Base-by-base conservation (phyloP, 2,113 vertebrate species). In the Phalacrocorax pelagicus region DNA sequence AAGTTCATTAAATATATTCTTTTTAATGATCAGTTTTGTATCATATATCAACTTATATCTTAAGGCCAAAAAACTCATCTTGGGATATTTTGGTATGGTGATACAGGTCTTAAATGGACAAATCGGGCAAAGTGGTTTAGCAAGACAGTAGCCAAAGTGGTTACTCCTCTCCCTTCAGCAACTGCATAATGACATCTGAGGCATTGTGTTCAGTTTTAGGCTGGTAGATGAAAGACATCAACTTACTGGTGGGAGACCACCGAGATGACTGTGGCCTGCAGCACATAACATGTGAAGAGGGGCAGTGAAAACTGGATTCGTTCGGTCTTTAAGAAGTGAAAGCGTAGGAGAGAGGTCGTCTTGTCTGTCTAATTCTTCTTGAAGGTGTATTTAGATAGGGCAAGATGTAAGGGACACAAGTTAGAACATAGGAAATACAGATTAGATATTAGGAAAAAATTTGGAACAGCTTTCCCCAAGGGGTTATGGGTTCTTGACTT, bases 161-260 rank as follows among this genome's bases (percentile, higher is more conserved):
- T 49, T 57, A 32, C 32, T 82, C 15, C 40, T 47, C 52, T 88
- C 32, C 42, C 6, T 36, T 34, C 46, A 81, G 22, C 24, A 71
- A 5, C 15, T 79, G 22, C 3, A 3, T 67, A 79, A 49, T 44
- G 65, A 46, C 46, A 23, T 78, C 38, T 78, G 78, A 34, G 36
- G 65, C 46, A 2, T 7, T 6, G 0, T 57, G 30, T 52, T 57
- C 42, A 24, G 9, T 59, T 92, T 38, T 22, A 42, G 62, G 38
- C 20, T 90, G 44, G 57, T 27, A 2, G 15, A 17, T 9, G 36
- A 77, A 12, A 24, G 26, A 24, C n/a, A 23, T 51, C 15, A 36
- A 0, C 11, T 49, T 10, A 8, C n/a, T 22, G 58, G 21, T 59
- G 52, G 29, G 62, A 59, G 34, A 22, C 3, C 15, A 15, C 6